Evolutionary conservation across 2,888 invertebrate genomes (phyloP).

Genomic region (Drosophila merina): DNA sequence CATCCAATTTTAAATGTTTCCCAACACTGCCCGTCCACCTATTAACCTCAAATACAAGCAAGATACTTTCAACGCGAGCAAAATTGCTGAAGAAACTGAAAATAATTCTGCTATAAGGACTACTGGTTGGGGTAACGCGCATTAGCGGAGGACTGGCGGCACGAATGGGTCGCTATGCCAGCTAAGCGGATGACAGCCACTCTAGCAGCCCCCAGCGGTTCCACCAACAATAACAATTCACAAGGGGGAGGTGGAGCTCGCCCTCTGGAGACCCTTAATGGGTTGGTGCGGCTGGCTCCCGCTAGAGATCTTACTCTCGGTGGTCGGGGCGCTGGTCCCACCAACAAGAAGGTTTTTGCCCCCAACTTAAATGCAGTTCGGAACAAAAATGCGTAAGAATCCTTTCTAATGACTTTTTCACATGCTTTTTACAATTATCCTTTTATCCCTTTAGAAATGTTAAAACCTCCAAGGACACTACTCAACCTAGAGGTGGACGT

Average conservation of each 20-base stretch:
- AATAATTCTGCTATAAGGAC: background rate
- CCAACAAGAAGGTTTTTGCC: constrained; percentile 86
- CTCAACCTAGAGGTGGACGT: constrained; percentile 62
- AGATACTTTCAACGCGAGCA: background rate
- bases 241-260: constrained; percentile 21
- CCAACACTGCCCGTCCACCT: background rate
- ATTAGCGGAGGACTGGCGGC: constrained; percentile 12
- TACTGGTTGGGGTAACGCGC: background rate
- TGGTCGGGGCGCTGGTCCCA: constrained; percentile 78
- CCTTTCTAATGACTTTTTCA: background rate
- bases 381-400: constrained; percentile 85
- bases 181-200: constrained; percentile 58
- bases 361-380: constrained; percentile 87
- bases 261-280: constrained; percentile 51
- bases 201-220: constrained; percentile 33
- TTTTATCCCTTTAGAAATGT: constrained; percentile 78
- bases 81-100: constrained; percentile 2
- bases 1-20: background rate
- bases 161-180: constrained; percentile 52
- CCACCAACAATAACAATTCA: constrained; percentile 28
- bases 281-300: constrained; percentile 82
- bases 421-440: background rate
- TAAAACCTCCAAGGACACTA: constrained; percentile 83
- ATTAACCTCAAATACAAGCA: constrained; percentile 16
- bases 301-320: constrained; percentile 86